Evolutionary conservation across 2,797 vertebrate genomes (phyloP).

Genomic region (Thripadectes ignobilis): DNA sequence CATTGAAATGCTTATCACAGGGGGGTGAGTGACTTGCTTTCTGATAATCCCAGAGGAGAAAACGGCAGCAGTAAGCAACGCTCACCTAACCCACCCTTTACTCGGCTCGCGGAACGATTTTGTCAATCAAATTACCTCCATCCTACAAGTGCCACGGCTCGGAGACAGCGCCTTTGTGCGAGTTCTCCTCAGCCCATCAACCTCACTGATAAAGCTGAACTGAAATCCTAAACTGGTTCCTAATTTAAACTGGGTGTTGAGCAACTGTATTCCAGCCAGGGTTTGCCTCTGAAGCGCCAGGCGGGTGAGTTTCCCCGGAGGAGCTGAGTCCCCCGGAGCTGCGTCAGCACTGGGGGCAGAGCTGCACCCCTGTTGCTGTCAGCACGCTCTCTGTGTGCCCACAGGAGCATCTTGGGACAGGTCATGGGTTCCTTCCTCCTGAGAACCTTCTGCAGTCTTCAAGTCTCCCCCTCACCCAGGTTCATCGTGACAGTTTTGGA

Average conservation of each 20-base stretch:
- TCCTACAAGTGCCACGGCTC: neutral
- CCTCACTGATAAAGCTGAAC: neutral
- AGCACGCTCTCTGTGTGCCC: neutral
- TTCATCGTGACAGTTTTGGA: conserved; percentile 41
- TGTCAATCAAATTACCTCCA: neutral
- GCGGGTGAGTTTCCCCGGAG: neutral
- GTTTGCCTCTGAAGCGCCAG: neutral
- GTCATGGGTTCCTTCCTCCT: neutral
- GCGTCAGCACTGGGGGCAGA: neutral
- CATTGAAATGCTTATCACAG: neutral
- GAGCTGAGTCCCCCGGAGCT: neutral
- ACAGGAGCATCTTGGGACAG: neutral
- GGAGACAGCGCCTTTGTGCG: neutral
- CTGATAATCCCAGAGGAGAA: neutral
- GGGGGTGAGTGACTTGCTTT: rapidly evolving
- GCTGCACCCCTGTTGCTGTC: neutral
- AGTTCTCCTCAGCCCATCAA: neutral
- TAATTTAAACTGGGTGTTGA: neutral
- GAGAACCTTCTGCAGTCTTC: neutral
- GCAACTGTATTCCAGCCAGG: neutral
- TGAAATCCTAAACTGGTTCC: neutral
- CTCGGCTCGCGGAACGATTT: neutral
- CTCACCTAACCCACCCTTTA: neutral
- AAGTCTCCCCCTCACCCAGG: neutral
- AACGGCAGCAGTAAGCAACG: neutral